Evolutionary conservation across 1,140 invertebrate species (phyloP).

Genomic region (Lordiphosa stackelbergi): DNA sequence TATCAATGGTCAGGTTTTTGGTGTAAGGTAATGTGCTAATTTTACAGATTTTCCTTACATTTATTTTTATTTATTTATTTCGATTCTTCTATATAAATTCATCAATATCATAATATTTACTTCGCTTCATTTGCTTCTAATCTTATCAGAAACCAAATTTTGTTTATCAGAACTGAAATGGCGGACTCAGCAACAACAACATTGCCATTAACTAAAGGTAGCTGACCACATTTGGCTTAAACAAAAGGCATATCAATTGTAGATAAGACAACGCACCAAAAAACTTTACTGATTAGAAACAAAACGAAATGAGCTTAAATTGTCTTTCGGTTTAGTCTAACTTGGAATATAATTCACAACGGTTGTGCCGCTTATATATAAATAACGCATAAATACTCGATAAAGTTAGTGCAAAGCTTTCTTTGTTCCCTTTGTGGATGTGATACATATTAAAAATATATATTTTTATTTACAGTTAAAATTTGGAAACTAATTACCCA

Average conservation of each 20-base stretch:
- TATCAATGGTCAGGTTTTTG: too few species aligned
- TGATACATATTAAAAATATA: not conserved
- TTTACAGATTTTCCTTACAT: too few species aligned
- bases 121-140: constrained; percentile 15
- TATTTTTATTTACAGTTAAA: not conserved
- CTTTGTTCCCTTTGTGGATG: not conserved
- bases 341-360: constrained; percentile 25
- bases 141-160: constrained; percentile 44
- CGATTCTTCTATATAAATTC: constrained; percentile 10
- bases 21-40: too few species aligned
- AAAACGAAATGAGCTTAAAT: constrained; percentile 12
- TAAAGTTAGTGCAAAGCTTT: constrained; percentile 5
- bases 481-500: constrained; percentile 15
- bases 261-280: constrained; percentile 45
- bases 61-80: not conserved
- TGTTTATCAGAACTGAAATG: constrained; percentile 56
- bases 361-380: constrained; percentile 31
- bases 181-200: constrained; percentile 20
- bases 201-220: constrained; percentile 19
- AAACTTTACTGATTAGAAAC: constrained; percentile 49
- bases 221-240: constrained; percentile 60
- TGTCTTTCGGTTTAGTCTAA: constrained; percentile 17
- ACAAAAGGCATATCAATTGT: constrained; percentile 59
- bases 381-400: not conserved
- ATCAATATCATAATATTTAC: constrained; percentile 33